Conservation (phyloP, 2,797 vertebrate genomes). For the Tapera naevia region DNA sequence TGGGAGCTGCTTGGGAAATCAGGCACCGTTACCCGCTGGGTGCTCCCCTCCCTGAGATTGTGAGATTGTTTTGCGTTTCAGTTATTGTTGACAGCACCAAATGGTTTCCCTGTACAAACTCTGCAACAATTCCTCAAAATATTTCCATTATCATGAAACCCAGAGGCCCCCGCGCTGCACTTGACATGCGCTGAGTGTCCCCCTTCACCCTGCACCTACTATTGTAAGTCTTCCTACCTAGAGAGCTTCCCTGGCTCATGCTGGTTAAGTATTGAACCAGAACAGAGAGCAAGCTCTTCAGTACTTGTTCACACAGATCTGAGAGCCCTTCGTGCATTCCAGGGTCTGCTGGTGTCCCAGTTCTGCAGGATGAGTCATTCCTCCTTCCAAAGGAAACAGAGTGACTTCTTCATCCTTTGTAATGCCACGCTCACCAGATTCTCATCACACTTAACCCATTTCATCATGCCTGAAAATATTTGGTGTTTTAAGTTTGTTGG, state of each 20-base stretch:
- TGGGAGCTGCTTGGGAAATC: rapidly evolving
- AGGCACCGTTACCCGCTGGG: not conserved
- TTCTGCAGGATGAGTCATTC: not conserved
- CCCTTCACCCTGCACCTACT: not conserved
- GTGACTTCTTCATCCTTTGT: not conserved
- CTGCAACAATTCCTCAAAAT: not conserved
- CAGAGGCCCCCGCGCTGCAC: not conserved
- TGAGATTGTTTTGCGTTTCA: not conserved
- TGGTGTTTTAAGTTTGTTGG: not conserved
- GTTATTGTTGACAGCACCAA: not conserved
- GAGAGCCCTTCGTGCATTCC: not conserved
- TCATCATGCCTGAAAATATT: conserved; percentile 48
- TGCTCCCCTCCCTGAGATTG: not conserved
- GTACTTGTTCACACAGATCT: not conserved
- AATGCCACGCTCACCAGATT: not conserved
- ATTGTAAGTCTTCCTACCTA: rapidly evolving
- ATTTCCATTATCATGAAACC: not conserved
- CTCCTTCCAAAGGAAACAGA: not conserved
- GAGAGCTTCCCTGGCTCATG: not conserved
- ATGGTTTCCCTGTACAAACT: not conserved
- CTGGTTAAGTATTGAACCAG: not conserved
- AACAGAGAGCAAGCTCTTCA: not conserved
- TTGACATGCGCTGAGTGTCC: not conserved
- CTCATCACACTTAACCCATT: conserved; percentile 4
- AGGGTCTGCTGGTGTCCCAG: not conserved